Conservation (phyloP, 2,113 vertebrate genomes). For the Nycticryphes semicollaris region DNA sequence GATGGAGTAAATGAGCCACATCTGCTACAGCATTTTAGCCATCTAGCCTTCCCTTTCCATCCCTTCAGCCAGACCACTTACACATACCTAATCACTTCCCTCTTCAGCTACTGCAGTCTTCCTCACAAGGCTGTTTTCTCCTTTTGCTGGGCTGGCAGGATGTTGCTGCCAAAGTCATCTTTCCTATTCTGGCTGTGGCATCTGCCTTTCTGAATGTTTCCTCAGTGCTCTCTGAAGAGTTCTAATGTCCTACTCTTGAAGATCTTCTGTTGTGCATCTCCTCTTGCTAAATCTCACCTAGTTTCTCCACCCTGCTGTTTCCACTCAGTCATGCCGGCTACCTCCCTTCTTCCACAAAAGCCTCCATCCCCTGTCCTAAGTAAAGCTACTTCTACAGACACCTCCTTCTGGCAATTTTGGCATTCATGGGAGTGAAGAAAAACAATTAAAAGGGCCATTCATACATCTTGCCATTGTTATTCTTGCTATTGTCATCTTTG, state of each 20-base stretch:
- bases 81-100: not conserved
- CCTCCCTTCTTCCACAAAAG: not conserved
- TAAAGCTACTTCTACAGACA: not conserved
- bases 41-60: not conserved
- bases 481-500: not conserved
- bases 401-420: not conserved
- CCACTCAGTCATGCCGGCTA: not conserved
- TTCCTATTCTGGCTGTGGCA: not conserved
- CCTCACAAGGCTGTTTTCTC: not conserved
- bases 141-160: not conserved
- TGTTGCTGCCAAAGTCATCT: not conserved
- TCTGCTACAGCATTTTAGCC: not conserved
- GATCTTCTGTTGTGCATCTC: not conserved
- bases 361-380: not conserved
- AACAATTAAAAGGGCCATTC: not conserved
- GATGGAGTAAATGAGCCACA: not conserved
- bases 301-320: not conserved
- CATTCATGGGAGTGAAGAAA: not conserved
- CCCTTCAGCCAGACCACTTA: not conserved
- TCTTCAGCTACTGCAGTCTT: not conserved
- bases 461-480: not conserved
- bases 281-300: not conserved
- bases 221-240: not conserved
- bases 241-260: not conserved
- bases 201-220: not conserved